A percentile compares a stretch with the other conserved stretches of the same genome.
Evolutionary conservation across 2,888 invertebrate species (phyloP).

Genomic region (Acronicta psi): DNA sequence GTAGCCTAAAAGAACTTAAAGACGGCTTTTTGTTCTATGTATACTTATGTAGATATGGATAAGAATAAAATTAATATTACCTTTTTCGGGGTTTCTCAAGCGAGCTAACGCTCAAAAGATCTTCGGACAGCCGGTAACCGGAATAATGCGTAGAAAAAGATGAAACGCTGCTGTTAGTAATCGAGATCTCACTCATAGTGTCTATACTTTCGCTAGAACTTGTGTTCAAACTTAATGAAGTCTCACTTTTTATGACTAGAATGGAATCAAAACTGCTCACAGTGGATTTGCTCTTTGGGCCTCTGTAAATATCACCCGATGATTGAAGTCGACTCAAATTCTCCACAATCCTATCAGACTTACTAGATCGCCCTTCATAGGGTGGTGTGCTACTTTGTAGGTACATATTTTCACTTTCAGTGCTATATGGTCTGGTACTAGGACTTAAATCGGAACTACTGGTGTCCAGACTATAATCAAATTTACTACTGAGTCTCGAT

Average conservation of each 20-base stretch:
- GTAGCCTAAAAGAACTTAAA: too few relatives aligned
- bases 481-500: neutral
- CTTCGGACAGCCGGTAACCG: constrained; percentile 33
- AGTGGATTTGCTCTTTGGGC: constrained; percentile 7
- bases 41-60: too few relatives aligned
- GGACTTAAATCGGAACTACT: constrained; percentile 7
- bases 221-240: constrained; percentile 61
- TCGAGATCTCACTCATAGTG: constrained; percentile 60
- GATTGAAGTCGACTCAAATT: constrained; percentile 1
- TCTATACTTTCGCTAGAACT: constrained; percentile 35
- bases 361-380: constrained; percentile 13
- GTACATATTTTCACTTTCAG: constrained; percentile 21
- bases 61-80: constrained; percentile 29
- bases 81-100: constrained; percentile 25
- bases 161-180: constrained; percentile 48
- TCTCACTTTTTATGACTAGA: constrained; percentile 60
- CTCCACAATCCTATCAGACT: constrained; percentile 10
- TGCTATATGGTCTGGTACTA: constrained; percentile 6
- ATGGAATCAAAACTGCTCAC: constrained; percentile 60
- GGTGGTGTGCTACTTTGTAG: constrained; percentile 9
- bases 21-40: too few relatives aligned
- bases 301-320: neutral
- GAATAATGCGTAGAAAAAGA: constrained; percentile 53
- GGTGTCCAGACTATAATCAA: neutral
- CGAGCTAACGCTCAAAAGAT: constrained; percentile 12